These are phyloP conservation scores for Stenopsyche tienmushanensis DNA, from an alignment of 1,140 invertebrate species.

Conservation along the genomic window DNA sequence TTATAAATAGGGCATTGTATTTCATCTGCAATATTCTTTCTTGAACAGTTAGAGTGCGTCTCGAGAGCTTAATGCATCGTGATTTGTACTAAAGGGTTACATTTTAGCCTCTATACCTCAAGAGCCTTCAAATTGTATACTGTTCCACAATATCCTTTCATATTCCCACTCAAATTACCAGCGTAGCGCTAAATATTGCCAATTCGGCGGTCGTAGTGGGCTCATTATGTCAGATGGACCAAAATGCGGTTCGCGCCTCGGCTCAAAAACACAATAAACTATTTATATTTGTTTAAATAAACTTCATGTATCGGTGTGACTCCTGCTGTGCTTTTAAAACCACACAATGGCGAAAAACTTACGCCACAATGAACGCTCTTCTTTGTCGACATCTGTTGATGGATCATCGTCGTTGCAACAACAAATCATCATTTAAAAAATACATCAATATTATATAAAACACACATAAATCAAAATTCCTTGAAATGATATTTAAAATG, in stretches of 20 bases:
- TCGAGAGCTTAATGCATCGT: constrained; percentile 35
- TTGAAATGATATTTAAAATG: no score
- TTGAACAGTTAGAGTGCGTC: constrained; percentile 22
- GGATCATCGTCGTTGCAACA: no score
- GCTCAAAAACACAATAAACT: constrained; percentile 10
- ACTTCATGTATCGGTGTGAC: not conserved
- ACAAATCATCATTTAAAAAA: no score
- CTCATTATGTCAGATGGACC: not conserved
- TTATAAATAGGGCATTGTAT: constrained; percentile 11
- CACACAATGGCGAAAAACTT: constrained; percentile 10
- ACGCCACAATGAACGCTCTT: constrained; percentile 11
- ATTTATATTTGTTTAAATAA: constrained; percentile 37
- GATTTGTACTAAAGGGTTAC: constrained; percentile 31
- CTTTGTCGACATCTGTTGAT: constrained; percentile 10
- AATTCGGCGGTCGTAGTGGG: not conserved
- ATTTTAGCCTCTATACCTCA: constrained; percentile 20
- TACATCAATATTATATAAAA: no score
- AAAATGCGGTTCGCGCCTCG: constrained; percentile 23
- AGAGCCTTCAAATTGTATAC: not conserved
- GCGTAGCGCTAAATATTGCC: constrained; percentile 20
- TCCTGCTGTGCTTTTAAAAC: constrained; percentile 20
- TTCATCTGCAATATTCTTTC: constrained; percentile 29
- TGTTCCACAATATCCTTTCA: constrained; percentile 1
- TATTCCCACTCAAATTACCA: constrained; percentile 19
- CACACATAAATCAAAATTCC: no score